Evolutionary conservation across 2,888 invertebrate genomes (phyloP).

Genomic region (Yponomeuta cagnagella): DNA sequence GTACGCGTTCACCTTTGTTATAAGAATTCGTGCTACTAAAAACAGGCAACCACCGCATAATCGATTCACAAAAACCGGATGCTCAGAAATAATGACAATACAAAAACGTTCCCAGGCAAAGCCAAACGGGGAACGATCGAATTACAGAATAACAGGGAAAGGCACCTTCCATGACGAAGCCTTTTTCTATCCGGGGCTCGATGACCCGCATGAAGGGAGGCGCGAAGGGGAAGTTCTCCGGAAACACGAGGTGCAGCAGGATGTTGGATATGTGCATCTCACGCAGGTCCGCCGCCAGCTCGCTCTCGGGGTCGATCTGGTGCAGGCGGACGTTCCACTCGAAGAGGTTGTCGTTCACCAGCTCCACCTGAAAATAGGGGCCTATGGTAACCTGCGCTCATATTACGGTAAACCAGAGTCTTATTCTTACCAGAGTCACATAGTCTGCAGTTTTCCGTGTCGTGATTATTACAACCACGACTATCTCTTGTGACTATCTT

Average conservation of each 20-base stretch:
- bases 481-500: too few relatives aligned
- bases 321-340: conserved; percentile 91
- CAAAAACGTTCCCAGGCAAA: too few relatives aligned
- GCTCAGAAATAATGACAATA: too few relatives aligned
- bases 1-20: too few relatives aligned
- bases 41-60: too few relatives aligned
- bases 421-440: too few relatives aligned
- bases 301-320: conserved; percentile 89
- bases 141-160: background rate
- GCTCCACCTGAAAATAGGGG: conserved; percentile 76
- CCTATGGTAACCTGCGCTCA: background rate
- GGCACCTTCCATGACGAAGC: conserved; percentile 89
- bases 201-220: conserved; percentile 91
- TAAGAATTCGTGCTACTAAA: too few relatives aligned
- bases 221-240: conserved; percentile 92
- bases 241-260: conserved; percentile 86
- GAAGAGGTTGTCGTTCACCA: conserved; percentile 90
- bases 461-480: too few relatives aligned
- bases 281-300: conserved; percentile 86
- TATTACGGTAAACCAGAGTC: background rate
- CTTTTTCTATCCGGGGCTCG: conserved; percentile 87
- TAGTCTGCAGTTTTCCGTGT: too few relatives aligned
- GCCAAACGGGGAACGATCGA: too few relatives aligned
- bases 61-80: too few relatives aligned
- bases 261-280: conserved; percentile 85